phyloP scores from a whole-genome alignment of 2,797 vertebrate species.

The Gallinago nigripennis region DNA sequence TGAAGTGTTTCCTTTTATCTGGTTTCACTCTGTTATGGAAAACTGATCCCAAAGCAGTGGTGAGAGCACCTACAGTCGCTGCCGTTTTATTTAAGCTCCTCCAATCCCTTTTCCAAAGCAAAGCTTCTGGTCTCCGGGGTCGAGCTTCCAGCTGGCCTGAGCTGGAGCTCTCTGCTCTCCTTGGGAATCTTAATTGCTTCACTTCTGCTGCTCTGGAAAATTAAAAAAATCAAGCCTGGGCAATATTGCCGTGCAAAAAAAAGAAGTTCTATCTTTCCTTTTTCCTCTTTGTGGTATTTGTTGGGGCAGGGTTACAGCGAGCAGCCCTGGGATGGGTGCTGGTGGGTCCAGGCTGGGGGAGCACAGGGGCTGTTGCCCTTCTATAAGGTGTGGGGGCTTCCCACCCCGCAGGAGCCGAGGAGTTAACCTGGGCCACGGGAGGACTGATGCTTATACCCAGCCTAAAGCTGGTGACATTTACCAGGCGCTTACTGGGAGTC shows the following conservation, averaged over 20 bases:
- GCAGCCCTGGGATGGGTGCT: rapidly evolving
- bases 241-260: no score
- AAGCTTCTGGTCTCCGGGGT: not conserved
- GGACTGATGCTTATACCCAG: not conserved
- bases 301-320: not conserved
- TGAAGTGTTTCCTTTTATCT: not conserved
- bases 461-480: not conserved
- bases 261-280: rapidly evolving
- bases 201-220: not conserved
- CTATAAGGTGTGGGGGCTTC: rapidly evolving
- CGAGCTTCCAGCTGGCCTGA: not conserved
- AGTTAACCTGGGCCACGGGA: not conserved
- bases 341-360: not conserved
- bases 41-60: not conserved
- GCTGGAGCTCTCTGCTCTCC: not conserved
- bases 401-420: not conserved
- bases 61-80: not conserved
- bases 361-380: not conserved
- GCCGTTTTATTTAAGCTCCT: not conserved
- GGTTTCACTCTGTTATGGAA: not conserved
- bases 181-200: not conserved
- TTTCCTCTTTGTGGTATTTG: not conserved
- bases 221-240: not conserved
- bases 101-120: not conserved
- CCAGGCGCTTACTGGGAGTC: not conserved